These are phyloP conservation scores for Tympanuchus pallidicinctus DNA, from an alignment of 2,113 vertebrate species.

Conservation along the genomic window DNA sequence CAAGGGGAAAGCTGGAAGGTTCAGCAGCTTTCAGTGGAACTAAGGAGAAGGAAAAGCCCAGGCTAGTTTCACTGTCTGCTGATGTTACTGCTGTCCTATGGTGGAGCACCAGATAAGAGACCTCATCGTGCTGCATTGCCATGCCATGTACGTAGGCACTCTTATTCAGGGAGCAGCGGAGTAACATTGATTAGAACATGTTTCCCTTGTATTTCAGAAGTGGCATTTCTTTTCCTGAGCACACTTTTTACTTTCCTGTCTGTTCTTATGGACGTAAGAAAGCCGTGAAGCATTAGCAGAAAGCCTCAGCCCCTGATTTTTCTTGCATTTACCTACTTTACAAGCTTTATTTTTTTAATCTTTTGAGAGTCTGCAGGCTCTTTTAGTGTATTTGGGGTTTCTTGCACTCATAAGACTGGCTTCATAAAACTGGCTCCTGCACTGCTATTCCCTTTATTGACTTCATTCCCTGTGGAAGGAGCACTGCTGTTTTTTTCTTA, in stretches of 20 bases:
- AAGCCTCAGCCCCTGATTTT: neutral
- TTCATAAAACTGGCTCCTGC: neutral
- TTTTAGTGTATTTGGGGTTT: neutral
- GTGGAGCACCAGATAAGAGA: neutral
- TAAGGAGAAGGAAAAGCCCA: neutral
- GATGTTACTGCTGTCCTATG: neutral
- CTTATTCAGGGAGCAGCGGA: fast-evolving
- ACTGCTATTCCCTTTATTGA: neutral
- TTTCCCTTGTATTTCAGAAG: neutral
- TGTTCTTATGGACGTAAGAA: neutral
- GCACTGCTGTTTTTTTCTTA: neutral
- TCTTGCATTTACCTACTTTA: neutral
- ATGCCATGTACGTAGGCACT: neutral
- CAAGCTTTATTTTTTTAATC: neutral
- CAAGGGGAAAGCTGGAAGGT: neutral
- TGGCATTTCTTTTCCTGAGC: neutral
- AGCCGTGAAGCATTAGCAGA: neutral
- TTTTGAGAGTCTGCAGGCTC: neutral
- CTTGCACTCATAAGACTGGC: neutral
- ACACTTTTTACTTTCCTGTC: neutral
- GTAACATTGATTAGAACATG: neutral
- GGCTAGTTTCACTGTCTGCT: neutral
- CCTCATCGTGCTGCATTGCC: fast-evolving
- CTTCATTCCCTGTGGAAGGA: neutral
- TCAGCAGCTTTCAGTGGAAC: fast-evolving